Conservation (phyloP, 53 echinoderm and acorn worm genomes). For the Echinometra lucunter region DNA sequence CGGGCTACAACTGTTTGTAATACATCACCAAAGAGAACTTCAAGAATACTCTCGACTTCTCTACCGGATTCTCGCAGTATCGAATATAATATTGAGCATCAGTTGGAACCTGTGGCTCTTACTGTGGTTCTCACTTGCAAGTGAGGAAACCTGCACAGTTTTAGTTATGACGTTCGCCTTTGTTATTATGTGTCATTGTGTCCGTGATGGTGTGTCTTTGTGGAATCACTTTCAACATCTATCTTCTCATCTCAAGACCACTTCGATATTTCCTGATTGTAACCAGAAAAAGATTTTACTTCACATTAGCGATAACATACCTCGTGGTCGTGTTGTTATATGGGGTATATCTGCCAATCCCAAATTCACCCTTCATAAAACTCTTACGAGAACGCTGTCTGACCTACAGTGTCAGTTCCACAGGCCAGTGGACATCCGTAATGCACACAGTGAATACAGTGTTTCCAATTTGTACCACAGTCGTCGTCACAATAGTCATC, state of each 20-base stretch:
- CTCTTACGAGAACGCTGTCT: neutral
- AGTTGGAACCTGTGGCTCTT: neutral
- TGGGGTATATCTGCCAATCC: neutral
- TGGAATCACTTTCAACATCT: slow-evolving; percentile 24
- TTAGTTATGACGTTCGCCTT: neutral
- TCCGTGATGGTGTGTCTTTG: neutral
- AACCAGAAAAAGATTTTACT: neutral
- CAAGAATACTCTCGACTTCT: neutral
- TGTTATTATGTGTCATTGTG: neutral
- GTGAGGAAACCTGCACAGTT: neutral
- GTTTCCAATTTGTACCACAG: neutral
- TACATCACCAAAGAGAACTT: neutral
- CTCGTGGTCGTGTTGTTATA: neutral
- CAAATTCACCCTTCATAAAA: neutral
- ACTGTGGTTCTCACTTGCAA: neutral
- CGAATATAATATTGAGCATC: neutral
- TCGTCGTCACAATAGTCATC: neutral
- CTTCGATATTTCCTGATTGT: neutral
- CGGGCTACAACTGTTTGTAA: neutral
- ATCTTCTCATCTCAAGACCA: slow-evolving; percentile 2
- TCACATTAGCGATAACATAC: neutral
- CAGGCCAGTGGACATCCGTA: neutral
- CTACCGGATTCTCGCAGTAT: neutral
- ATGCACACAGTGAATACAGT: neutral
- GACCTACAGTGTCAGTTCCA: neutral